These are phyloP conservation scores for Enteromius anoplus DNA, from an alignment of 2,797 vertebrate genomes.

Conservation along the genomic window DNA sequence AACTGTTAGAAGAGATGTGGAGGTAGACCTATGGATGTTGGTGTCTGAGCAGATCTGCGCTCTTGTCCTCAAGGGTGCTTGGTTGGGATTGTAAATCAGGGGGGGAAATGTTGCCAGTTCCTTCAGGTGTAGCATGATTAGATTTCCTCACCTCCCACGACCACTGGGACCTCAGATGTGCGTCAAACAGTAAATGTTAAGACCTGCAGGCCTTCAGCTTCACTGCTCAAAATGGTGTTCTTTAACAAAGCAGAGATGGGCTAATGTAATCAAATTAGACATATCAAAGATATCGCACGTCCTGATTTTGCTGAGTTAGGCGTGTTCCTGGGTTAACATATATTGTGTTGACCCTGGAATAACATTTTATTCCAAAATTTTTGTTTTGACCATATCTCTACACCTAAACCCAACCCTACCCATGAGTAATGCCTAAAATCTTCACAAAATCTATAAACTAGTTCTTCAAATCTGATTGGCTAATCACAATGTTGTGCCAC, in stretches of 20 bases:
- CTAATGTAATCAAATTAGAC: not conserved
- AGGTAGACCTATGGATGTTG: not conserved
- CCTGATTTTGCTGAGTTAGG: no score
- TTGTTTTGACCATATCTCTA: no score
- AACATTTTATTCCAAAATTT: no score
- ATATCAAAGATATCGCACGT: no score
- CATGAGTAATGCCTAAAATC: no score
- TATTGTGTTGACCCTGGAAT: no score
- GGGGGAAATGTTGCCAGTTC: conserved; percentile 42
- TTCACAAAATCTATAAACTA: no score
- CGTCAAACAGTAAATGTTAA: conserved; percentile 62
- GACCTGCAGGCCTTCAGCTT: conserved; percentile 40
- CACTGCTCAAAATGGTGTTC: not conserved
- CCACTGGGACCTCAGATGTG: conserved; percentile 57
- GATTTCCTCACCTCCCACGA: conserved; percentile 43
- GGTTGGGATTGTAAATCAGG: conserved; percentile 4
- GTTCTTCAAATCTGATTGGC: no score
- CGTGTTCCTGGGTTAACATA: no score
- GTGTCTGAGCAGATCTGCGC: not conserved
- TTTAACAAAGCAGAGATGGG: not conserved
- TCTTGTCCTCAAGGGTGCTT: conserved; percentile 20
- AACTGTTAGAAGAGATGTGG: conserved; percentile 16
- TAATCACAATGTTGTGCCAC: no score
- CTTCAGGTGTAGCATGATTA: conserved; percentile 50
- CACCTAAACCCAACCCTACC: no score